Evolutionary conservation across 2,113 vertebrate species (phyloP), one percentile per base, ranked within the genome.

Genomic region (Oryzias curvinotus): DNA sequence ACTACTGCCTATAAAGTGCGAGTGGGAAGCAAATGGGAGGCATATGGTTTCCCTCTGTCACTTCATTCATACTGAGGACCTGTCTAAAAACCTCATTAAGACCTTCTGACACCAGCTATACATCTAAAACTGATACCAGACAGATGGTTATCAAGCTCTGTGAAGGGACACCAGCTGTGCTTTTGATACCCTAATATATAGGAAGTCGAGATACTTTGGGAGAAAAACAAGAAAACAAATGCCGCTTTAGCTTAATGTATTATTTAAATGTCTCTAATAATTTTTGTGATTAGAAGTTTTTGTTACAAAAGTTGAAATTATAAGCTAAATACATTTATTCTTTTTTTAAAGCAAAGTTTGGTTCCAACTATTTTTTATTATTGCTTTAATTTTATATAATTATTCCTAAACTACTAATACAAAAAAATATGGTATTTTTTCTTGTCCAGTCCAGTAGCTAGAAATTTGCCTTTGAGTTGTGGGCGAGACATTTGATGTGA

Each of bases 81-180:
- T 83, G 79, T 83, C 77, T 87, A 56, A 75, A 47, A 85, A 71
- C 66, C 86, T 86, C 80, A 86, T 90, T 88, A 90, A 81, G 68
- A 66, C 73, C 77, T 79, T 75, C 73, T 77, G 74, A 85, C 82
- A 86, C 72, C 26, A 78, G 71, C 73, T 76, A 66, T 83, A 79
- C 73, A 76, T 77, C 80, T 49, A 63, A 47, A 23, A 63, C 61
- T 82, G 72, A 87, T 77, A 75, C 52, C 79, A 74, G 61, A 78
- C 88, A 87, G 85, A 90, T 87, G 86, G 85, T 73, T 81, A 77
- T 85, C 72, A 86, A 57, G 59, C 75, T 73, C 73, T 73, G 64
- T 78, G 82, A 85, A 85, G 80, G 79, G 61, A 65, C 64, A 62
- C 72, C 83, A 87, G 83, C 82, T 90, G 88, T 80, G 86, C 62